Evolutionary conservation across 2,113 vertebrate genomes (phyloP).

Genomic region (Pyrgilauda ruficollis): DNA sequence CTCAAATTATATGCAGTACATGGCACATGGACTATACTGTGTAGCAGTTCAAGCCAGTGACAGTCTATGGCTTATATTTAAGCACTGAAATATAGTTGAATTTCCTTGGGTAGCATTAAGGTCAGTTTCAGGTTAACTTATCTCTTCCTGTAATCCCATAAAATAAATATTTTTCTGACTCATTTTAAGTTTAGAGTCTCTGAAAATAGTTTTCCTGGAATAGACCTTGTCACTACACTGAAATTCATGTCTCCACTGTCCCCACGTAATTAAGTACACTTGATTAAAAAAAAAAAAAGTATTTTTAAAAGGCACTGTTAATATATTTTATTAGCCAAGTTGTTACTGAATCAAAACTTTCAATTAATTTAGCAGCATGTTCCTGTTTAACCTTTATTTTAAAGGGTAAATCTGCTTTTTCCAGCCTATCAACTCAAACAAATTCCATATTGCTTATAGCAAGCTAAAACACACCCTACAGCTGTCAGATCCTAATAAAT

Average conservation of each 20-base stretch:
- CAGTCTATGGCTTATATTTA: constrained; percentile 10
- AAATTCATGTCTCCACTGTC: neutral
- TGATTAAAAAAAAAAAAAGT: neutral
- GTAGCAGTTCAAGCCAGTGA: neutral
- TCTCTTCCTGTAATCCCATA: neutral
- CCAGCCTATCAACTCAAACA: neutral
- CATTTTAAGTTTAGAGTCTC: neutral
- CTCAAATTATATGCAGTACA: constrained; percentile 32
- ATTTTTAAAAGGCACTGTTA: neutral
- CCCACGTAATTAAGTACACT: neutral
- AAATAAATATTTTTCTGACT: constrained; percentile 31
- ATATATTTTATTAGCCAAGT: neutral
- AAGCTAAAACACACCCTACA: constrained; percentile 41
- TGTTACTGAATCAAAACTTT: neutral
- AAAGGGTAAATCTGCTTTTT: neutral
- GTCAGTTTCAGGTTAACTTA: constrained; percentile 17
- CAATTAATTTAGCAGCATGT: neutral
- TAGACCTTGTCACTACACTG: neutral
- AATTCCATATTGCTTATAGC: constrained; percentile 50
- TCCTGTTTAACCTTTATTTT: neutral
- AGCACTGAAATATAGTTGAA: neutral
- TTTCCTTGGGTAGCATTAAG: neutral
- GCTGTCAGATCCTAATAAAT: constrained; percentile 48
- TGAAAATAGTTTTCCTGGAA: neutral
- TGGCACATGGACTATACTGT: neutral